These are phyloP conservation scores for Uropsilus gracilis DNA, from an alignment of 2,113 vertebrate genomes.

Conservation along the genomic window DNA sequence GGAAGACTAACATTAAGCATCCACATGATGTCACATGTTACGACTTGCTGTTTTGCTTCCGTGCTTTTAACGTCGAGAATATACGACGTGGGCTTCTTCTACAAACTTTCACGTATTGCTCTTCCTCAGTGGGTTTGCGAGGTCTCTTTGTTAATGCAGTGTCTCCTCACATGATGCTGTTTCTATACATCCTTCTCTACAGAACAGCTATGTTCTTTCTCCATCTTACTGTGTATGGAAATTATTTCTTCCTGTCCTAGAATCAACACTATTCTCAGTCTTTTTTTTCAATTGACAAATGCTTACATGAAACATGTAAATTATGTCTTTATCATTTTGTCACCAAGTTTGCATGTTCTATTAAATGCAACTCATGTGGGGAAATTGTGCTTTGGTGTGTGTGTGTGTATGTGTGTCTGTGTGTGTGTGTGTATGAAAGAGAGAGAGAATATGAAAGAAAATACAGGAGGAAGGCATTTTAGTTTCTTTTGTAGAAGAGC, in stretches of 20 bases:
- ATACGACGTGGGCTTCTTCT: neutral
- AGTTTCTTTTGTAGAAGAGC: conserved; percentile 22
- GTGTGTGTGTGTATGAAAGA: too few species aligned
- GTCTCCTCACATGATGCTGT: neutral
- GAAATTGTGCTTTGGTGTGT: too few species aligned
- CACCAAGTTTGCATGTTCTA: conserved; percentile 6
- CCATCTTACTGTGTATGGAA: neutral
- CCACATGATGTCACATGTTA: neutral
- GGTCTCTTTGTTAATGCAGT: neutral
- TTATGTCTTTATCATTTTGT: neutral
- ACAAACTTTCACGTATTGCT: neutral
- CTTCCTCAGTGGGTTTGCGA: neutral
- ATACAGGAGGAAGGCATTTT: neutral
- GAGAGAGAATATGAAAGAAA: too few species aligned
- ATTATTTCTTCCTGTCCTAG: neutral
- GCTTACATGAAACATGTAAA: neutral
- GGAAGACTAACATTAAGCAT: neutral
- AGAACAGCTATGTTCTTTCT: neutral
- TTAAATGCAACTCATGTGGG: neutral
- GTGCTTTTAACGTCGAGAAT: neutral
- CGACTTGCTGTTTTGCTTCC: neutral
- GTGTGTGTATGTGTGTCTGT: too few species aligned
- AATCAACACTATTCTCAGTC: neutral
- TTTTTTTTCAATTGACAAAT: neutral
- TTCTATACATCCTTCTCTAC: neutral